These are phyloP conservation scores for Prunella himalayana DNA, from an alignment of 2,113 vertebrate genomes.

Conservation along the genomic window DNA sequence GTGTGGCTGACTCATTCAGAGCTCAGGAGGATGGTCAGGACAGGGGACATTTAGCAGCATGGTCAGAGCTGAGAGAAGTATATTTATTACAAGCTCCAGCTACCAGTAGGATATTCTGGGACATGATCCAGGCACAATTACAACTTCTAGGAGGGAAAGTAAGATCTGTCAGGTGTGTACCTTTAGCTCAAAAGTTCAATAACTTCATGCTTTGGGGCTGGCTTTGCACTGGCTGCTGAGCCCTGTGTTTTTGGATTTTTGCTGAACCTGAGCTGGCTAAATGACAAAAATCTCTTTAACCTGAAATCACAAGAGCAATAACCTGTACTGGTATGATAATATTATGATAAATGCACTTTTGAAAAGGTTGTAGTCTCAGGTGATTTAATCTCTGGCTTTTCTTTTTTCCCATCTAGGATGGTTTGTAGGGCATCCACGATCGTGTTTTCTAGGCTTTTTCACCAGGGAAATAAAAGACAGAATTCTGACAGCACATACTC, in stretches of 20 bases:
- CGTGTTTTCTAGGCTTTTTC: background rate
- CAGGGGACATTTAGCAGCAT: background rate
- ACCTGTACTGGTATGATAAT: background rate
- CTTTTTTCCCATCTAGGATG: background rate
- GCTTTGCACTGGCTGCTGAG: background rate
- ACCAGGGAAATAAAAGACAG: background rate
- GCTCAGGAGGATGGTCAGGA: background rate
- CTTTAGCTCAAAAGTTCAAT: background rate
- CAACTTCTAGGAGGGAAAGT: background rate
- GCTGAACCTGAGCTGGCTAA: background rate
- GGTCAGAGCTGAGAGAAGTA: background rate
- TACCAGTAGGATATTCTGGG: background rate
- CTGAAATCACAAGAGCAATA: background rate
- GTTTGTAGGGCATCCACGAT: background rate
- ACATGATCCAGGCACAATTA: background rate
- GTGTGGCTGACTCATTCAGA: background rate
- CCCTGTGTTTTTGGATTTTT: background rate
- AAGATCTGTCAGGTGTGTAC: background rate
- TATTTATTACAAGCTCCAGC: background rate
- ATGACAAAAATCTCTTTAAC: background rate
- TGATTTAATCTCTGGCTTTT: background rate
- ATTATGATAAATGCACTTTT: background rate
- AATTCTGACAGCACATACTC: slow-evolving; percentile 25
- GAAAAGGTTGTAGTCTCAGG: background rate
- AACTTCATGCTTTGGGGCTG: background rate